Evolutionary conservation across 1,140 invertebrate species (phyloP), one percentile per base, ranked within the genome.

Genomic region (Rhizoglyphus robini): DNA sequence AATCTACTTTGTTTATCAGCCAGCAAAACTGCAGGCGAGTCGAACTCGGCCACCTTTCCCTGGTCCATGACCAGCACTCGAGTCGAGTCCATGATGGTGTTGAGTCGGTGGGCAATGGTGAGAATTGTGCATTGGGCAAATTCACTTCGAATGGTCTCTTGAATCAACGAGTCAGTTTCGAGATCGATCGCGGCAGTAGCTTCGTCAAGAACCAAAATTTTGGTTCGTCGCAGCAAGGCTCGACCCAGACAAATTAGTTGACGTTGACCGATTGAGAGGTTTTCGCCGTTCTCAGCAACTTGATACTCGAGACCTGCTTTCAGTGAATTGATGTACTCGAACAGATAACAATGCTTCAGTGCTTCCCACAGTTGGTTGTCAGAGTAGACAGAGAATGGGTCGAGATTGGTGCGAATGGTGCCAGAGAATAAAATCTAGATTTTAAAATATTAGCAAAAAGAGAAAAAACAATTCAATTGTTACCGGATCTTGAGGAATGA

Each of bases 401-500:
- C 73, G 25, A 74, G 59, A 68, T 74, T 74, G 23, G 51, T 73
- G 69, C 82, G 73, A 27, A 83, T 71, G 23, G 76, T 77, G 20
- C 81, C 82, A 66, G 78, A 76, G 69, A 84, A 79, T 5, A 79
- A 68, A n/a, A n/a, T n/a, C n/a, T n/a, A n/a, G n/a, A n/a, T n/a
- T n/a, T n/a, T n/a, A n/a, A n/a, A n/a, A n/a, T n/a, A n/a, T n/a
- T n/a, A n/a, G n/a, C n/a, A n/a, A n/a, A n/a, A n/a, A n/a, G n/a
- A n/a, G n/a, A n/a, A n/a, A n/a, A n/a, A n/a, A n/a, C n/a, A n/a
- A n/a, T n/a, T n/a, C n/a, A n/a, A n/a, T n/a, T n/a, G n/a, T n/a
- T 64, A 64, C 75, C 13, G 78, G 77, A 66, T 80, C 82, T 78
- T 88, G 87, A 51, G 88, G 88, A 76, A 95, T 94, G 71, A 94